A percentile compares a stretch with the other conserved stretches of the same genome.
These are phyloP conservation scores for Cremastobaeus sp. DNA, from an alignment of 2,888 invertebrate species.

Conservation along the genomic window DNA sequence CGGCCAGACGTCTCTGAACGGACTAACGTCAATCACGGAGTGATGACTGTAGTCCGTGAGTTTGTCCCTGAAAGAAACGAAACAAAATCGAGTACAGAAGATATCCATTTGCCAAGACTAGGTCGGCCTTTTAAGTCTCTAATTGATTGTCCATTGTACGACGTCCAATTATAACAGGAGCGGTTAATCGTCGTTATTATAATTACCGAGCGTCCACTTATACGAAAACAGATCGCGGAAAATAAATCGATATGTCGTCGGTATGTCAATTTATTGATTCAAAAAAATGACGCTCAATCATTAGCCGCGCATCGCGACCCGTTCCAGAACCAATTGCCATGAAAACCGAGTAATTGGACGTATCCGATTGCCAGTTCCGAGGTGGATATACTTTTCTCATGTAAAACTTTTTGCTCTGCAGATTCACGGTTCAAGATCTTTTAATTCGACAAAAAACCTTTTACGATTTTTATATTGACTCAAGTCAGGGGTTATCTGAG, in stretches of 20 bases:
- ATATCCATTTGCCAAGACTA: conserved; percentile 35
- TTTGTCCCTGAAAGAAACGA: conserved; percentile 50
- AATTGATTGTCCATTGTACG: conserved; percentile 57
- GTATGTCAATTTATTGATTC: conserved; percentile 12
- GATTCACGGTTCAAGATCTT: too few species aligned
- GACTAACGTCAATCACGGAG: conserved; percentile 52
- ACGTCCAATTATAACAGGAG: conserved; percentile 52
- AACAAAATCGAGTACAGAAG: conserved; percentile 23
- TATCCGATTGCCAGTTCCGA: conserved; percentile 34
- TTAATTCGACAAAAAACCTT: too few species aligned
- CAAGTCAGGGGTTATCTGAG: too few species aligned
- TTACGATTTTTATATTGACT: too few species aligned
- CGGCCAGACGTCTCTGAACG: conserved; percentile 26
- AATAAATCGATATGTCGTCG: conserved; percentile 37
- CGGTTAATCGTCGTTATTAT: conserved; percentile 50
- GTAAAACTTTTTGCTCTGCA: conserved; percentile 10
- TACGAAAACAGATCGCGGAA: conserved; percentile 39
- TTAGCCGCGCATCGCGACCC: conserved; percentile 50
- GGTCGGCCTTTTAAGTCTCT: conserved; percentile 54
- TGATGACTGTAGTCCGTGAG: conserved; percentile 35
- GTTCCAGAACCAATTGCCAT: conserved; percentile 48
- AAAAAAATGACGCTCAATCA: conserved; percentile 49
- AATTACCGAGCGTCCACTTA: conserved; percentile 30
- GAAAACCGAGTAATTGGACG: conserved; percentile 56
- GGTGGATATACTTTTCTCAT: conserved; percentile 14